Evolutionary conservation across 92 coral and sea anemone genomes (phyloP).

Genomic region (Palythoa caribaeorum): DNA sequence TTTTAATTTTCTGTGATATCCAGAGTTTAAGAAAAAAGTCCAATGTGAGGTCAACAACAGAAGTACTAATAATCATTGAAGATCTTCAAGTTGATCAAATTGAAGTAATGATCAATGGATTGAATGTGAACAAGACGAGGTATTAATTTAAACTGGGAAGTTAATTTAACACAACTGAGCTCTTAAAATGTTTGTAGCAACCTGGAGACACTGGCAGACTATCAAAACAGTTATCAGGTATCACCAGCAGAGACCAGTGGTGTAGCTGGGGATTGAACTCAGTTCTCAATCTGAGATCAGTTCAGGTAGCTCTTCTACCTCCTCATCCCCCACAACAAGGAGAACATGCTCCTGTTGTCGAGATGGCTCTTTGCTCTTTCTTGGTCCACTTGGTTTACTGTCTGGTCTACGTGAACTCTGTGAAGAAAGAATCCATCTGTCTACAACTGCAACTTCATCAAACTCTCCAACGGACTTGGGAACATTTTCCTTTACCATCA

Average conservation of each 20-base stretch:
- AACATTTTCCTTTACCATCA: conserved; percentile 7
- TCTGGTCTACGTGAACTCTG: not conserved
- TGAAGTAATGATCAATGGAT: conserved; percentile 9
- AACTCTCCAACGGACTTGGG: not conserved
- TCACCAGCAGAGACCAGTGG: not conserved
- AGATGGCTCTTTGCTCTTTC: not conserved
- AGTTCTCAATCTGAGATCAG: not conserved
- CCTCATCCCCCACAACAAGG: not conserved
- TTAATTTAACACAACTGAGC: not conserved
- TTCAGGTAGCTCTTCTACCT: conserved; percentile 2
- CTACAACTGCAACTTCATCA: not conserved
- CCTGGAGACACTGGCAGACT: no score
- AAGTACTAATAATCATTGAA: conserved; percentile 23
- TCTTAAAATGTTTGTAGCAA: not conserved
- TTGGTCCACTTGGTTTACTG: not conserved
- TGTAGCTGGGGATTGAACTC: not conserved
- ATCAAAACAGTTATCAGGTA: no score
- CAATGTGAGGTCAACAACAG: conserved; percentile 23
- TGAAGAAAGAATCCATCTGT: conserved; percentile 4
- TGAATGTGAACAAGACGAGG: conserved; percentile 25
- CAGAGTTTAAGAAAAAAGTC: conserved; percentile 21
- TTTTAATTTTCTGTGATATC: conserved; percentile 10
- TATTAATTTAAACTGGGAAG: conserved; percentile 5
- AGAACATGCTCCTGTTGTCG: conserved; percentile 16
- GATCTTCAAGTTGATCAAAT: conserved; percentile 25